Base-by-base conservation (phyloP, 2,797 vertebrate genomes). In the Paedocypris micromegethes region DNA sequence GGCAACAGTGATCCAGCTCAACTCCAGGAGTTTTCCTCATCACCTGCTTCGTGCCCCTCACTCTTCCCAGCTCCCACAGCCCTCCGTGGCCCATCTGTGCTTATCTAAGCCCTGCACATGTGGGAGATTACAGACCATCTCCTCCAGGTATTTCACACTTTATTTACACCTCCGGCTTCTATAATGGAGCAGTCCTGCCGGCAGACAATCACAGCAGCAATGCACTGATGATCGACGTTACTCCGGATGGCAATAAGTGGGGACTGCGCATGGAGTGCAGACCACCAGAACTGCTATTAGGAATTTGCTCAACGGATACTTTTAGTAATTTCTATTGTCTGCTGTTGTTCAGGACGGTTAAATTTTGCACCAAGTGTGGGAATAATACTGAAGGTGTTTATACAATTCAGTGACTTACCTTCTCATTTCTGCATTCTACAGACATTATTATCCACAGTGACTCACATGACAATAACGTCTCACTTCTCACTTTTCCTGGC, bases 91-190 rank as follows among this genome's bases (percentile, higher is more conserved):
- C 23, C 60, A 58, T 66, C 68, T 72, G 49, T 45, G 23, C 73
- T 76, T 78, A 78, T 78, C 76, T 73, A 59, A 48, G 56, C 54
- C 41, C 7, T 57, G 64, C 84, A 88, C 78, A 84, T 86, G 84
- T 80, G 66, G 78, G 62, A 78, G 73, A 85, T 84, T 81, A 70
- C 68, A 70, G 58, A 61, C 72, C 72, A 76, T 81, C 68, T 78
- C 79, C 77, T 68, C 79, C 81, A 75, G 72, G 74, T 78, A 69
- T 70, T 78, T 73, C 68, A 75, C 76, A 66, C 72, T 68, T 66
- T 70, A 72, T 64, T 79, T 72, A 72, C 68, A 58, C 53, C 59
- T 42, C 55, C 69, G 5, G 59, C 46, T 9, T 47, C 58, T 52
- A 70, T 55, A 75, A 67, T 57, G 66, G 66, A 72, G 47, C 41